Base-by-base conservation (phyloP, 1,140 invertebrate genomes). In the Drosophila seguyi region DNA sequence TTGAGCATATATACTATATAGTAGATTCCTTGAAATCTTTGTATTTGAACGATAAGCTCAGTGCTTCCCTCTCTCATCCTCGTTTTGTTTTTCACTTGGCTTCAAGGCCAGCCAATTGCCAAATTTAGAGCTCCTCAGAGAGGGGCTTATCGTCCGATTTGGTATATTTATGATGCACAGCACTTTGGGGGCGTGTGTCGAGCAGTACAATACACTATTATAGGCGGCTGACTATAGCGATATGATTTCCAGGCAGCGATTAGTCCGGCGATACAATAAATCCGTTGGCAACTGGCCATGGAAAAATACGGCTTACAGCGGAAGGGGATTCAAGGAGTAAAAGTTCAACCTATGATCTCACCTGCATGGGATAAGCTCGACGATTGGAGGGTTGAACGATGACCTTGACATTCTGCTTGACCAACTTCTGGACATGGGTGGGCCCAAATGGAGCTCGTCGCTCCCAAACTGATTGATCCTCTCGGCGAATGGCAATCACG, bases 381-480 rank as follows among this genome's bases (percentile, higher is more conserved):
- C 99, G 94, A 93, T 99, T 99, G 34, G 98, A 99, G 0, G 99
- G 99, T 91, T 99, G 99, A 0, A 99, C 98, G 14, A 99, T 96
- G 22, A 99, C 98, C 93, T 97, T 98, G 13, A 98, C 95, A 5
- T 98, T 98, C 66, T 96, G 94, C 78, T 96, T 95, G 10, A 97
- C 96, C 52, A 99, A 93, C 79, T 96, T 96, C 62, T 96, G 95
- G 0, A 99, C 99, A 91, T 99, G 98, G 6, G 94, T 92, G 0
- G 99, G 99, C 0, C 97, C 96, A 41, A 99, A 95, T 0, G 99
- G 98, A 0, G 99, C 99, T 73, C 99, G 94, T 81, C 99, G 94
- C 93, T 99, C 99, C 99, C 99, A 99, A 18, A 99, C 97, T 88
- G 97, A 98, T 86, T 99, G 98, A 92, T 99, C 98, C 93, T 99